phyloP scores from a whole-genome alignment of 1,140 invertebrate genomes.

The Copidosoma floridanum region DNA sequence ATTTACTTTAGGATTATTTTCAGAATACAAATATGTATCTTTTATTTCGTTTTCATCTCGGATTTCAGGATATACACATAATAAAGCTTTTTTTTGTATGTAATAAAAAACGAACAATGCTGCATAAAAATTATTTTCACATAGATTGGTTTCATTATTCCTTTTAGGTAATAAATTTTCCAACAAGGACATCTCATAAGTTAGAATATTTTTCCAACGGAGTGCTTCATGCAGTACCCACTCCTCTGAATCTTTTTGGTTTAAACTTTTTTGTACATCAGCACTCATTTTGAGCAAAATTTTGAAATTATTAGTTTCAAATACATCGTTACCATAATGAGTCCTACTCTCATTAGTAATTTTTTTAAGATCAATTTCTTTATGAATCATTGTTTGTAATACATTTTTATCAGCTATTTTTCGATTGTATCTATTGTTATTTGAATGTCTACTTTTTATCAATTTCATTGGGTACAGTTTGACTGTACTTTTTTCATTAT shows the following conservation, averaged over 20 bases:
- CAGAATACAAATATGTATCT: constrained; percentile 38
- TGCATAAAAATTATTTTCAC: constrained; percentile 32
- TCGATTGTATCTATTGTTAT: not conserved
- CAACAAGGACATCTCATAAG: constrained; percentile 42
- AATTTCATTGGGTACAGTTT: too few relatives aligned
- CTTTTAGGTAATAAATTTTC: constrained; percentile 25
- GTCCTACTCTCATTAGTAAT: constrained; percentile 11
- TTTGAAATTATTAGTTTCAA: constrained; percentile 21
- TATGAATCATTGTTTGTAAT: not conserved
- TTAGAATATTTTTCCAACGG: constrained; percentile 42
- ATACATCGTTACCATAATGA: constrained; percentile 3
- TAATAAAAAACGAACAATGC: constrained; percentile 38
- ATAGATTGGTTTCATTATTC: constrained; percentile 26
- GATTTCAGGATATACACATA: constrained; percentile 47
- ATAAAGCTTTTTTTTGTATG: constrained; percentile 43
- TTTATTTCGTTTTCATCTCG: constrained; percentile 42
- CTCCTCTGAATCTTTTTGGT: constrained; percentile 19
- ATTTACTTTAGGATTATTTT: constrained; percentile 30
- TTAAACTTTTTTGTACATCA: not conserved
- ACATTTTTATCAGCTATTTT: not conserved
- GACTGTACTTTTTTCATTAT: too few relatives aligned
- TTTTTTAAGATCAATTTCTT: constrained; percentile 21
- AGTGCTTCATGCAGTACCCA: constrained; percentile 28
- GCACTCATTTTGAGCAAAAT: not conserved
- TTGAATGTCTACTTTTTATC: not conserved